phyloP scores from a whole-genome alignment of 2,888 invertebrate species.

The Drosophila glabriapex region DNA sequence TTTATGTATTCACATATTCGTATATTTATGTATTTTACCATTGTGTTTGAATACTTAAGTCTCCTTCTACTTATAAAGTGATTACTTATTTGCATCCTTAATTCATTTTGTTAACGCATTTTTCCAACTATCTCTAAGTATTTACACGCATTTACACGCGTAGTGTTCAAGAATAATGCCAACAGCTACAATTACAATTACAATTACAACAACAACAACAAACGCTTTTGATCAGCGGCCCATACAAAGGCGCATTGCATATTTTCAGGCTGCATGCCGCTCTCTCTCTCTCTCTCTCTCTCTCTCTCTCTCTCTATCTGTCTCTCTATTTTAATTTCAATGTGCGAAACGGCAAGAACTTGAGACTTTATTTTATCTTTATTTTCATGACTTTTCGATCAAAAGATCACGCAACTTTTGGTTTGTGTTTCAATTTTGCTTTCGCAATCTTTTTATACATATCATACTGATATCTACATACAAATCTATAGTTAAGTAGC shows the following conservation, averaged over 20 bases:
- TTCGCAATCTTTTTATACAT: slow-evolving; percentile 44
- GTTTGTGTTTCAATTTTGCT: slow-evolving; percentile 45
- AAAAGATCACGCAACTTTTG: slow-evolving; percentile 40
- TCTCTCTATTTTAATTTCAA: slow-evolving; percentile 16
- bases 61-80: slow-evolving; percentile 40
- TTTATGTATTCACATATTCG: slow-evolving; percentile 46
- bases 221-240: slow-evolving; percentile 36
- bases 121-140: slow-evolving; percentile 31
- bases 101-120: slow-evolving; percentile 48
- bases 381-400: slow-evolving; percentile 5
- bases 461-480: slow-evolving; percentile 37
- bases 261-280: slow-evolving; percentile 57
- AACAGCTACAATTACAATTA: slow-evolving; percentile 6
- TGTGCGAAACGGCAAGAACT: slow-evolving; percentile 10
- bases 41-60: slow-evolving; percentile 46
- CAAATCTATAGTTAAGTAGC: slow-evolving; percentile 52
- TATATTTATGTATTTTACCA: slow-evolving; percentile 46
- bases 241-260: slow-evolving; percentile 45
- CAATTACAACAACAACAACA: slow-evolving; percentile 10
- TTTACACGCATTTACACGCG: slow-evolving; percentile 36
- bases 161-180: slow-evolving; percentile 32
- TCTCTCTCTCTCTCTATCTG: neutral
- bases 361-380: neutral
- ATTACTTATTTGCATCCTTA: slow-evolving; percentile 56
- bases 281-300: slow-evolving; percentile 37